A percentile compares a stretch with the other conserved stretches of the same genome.
These are phyloP conservation scores for Euthynnus affinis DNA, from an alignment of 2,797 vertebrate genomes.

Conservation along the genomic window DNA sequence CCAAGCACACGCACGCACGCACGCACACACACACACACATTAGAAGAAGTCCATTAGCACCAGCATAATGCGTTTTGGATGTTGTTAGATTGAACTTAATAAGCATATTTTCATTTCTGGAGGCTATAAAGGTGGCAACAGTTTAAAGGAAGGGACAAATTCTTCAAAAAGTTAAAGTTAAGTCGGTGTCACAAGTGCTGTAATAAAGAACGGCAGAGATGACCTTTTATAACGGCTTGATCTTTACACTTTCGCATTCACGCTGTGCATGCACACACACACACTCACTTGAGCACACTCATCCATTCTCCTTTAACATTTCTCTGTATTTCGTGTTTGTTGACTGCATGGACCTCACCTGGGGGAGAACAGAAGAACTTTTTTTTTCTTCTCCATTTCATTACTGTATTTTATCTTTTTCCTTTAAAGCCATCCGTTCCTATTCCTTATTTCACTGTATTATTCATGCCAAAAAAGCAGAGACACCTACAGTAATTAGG, in stretches of 20 bases:
- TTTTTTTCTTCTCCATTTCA: background rate
- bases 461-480: conserved; percentile 37
- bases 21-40: conserved; percentile 14
- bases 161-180: conserved; percentile 14
- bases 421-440: conserved; percentile 5
- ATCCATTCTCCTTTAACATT: background rate
- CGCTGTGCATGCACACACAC: background rate
- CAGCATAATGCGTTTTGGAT: conserved; percentile 13
- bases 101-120: conserved; percentile 21
- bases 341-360: conserved; percentile 14
- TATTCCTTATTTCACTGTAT: conserved; percentile 21
- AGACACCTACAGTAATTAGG: conserved; percentile 60
- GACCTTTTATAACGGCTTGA: conserved; percentile 39
- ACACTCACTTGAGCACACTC: conserved; percentile 17
- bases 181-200: conserved; percentile 3
- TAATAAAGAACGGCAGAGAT: conserved; percentile 7
- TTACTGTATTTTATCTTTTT: conserved; percentile 21
- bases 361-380: conserved; percentile 3
- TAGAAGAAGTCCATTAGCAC: conserved; percentile 17
- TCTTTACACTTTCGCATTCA: conserved; percentile 22
- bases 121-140: conserved; percentile 11
- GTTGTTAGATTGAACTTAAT: conserved; percentile 9
- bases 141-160: conserved; percentile 12
- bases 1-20: background rate
- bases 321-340: conserved; percentile 4